Evolutionary conservation across 2,888 invertebrate genomes (phyloP).

Genomic region (Parnassius orleans): DNA sequence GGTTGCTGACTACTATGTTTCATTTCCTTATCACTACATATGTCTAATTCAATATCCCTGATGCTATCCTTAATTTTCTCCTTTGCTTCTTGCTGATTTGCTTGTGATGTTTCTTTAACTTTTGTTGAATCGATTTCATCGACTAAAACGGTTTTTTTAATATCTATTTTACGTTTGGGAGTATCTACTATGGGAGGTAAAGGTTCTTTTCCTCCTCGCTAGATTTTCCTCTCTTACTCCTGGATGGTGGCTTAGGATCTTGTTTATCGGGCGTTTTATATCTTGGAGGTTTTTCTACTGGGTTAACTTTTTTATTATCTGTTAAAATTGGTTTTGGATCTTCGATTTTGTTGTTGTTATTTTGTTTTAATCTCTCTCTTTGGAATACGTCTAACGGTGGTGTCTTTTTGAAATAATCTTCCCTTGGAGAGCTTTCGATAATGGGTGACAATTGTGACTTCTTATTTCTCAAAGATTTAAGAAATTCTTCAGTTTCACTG

Average conservation of each 20-base stretch:
- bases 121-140: slow-evolving; percentile 65
- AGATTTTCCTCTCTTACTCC: slow-evolving; percentile 65
- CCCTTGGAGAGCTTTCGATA: slow-evolving; percentile 87
- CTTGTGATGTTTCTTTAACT: slow-evolving; percentile 42
- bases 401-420: slow-evolving; percentile 83
- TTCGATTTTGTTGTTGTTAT: slow-evolving; percentile 51
- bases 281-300: slow-evolving; percentile 71
- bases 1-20: slow-evolving; percentile 87
- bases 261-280: slow-evolving; percentile 61
- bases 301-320: slow-evolving; percentile 67
- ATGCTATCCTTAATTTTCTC: slow-evolving; percentile 76
- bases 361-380: slow-evolving; percentile 58
- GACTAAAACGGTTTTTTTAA: slow-evolving; percentile 60
- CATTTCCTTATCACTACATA: slow-evolving; percentile 81
- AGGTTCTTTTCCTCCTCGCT: slow-evolving; percentile 56
- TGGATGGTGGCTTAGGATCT: slow-evolving; percentile 67
- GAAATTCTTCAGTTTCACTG: slow-evolving; percentile 82
- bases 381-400: slow-evolving; percentile 64
- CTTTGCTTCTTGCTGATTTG: slow-evolving; percentile 59
- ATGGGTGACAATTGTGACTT: slow-evolving; percentile 89
- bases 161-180: slow-evolving; percentile 66
- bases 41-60: slow-evolving; percentile 72
- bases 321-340: slow-evolving; percentile 41
- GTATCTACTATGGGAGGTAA: slow-evolving; percentile 64
- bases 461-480: slow-evolving; percentile 76